Conservation (phyloP, 2,113 vertebrate species). For the Paralichthys olivaceus region DNA sequence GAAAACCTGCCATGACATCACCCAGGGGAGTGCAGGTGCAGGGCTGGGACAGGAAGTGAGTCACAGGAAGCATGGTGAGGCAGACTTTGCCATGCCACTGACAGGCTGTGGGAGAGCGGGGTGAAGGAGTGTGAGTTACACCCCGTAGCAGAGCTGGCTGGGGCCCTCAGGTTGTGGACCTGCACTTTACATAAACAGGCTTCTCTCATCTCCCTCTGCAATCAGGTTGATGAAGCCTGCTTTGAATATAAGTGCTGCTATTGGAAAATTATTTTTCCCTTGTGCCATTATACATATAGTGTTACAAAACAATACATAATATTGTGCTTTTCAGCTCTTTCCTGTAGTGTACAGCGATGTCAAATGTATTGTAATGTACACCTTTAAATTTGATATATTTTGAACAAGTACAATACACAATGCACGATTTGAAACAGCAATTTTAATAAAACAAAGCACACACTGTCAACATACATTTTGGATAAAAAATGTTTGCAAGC, state of each 20-base stretch:
- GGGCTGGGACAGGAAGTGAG: conserved; percentile 84
- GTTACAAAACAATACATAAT: background rate
- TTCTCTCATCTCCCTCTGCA: conserved; percentile 45
- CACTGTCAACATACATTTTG: too few relatives aligned
- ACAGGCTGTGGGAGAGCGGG: conserved; percentile 72
- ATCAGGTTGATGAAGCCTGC: conserved; percentile 29
- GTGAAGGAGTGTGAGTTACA: conserved; percentile 67
- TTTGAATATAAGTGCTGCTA: conserved; percentile 15
- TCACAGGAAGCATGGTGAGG: conserved; percentile 83
- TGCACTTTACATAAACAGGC: conserved; percentile 57
- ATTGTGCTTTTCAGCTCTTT: background rate
- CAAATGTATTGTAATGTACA: too few relatives aligned
- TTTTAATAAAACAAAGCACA: too few relatives aligned
- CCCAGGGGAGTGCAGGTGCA: conserved; percentile 79
- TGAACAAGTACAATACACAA: too few relatives aligned
- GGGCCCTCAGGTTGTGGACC: conserved; percentile 52
- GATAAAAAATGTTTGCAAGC: background rate
- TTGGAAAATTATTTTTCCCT: background rate
- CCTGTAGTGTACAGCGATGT: background rate
- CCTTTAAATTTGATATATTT: too few relatives aligned
- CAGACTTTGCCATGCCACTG: conserved; percentile 75
- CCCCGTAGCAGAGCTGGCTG: conserved; percentile 44
- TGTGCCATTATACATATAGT: background rate
- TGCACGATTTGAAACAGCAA: too few relatives aligned
- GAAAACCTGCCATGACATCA: conserved; percentile 86